Evolutionary conservation across 2,888 invertebrate species (phyloP).

Genomic region (Orthosia incerta): DNA sequence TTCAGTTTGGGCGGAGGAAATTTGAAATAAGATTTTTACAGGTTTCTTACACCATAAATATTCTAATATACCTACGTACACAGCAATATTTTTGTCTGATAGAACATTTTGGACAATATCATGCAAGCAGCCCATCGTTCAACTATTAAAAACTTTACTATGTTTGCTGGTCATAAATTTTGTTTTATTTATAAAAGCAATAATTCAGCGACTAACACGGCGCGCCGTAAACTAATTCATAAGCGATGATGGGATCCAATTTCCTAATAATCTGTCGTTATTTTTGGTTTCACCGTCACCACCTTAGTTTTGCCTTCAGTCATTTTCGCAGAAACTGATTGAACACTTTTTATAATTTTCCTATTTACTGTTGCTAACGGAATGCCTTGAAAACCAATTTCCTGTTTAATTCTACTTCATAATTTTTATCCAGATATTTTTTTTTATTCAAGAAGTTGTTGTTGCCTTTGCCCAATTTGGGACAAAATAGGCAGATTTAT

Average conservation of each 20-base stretch:
- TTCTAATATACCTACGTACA: background rate
- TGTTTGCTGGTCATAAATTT: slow-evolving; percentile 19
- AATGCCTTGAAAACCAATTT: background rate
- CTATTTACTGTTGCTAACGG: background rate
- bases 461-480: too few relatives aligned
- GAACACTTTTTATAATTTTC: background rate
- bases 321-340: background rate
- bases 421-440: background rate
- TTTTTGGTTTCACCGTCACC: background rate
- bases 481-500: too few relatives aligned
- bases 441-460: background rate
- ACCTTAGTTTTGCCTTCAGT: background rate
- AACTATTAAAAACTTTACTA: slow-evolving; percentile 15
- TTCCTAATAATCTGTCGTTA: slow-evolving; percentile 3
- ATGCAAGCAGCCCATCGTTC: background rate
- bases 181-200: slow-evolving; percentile 32
- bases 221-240: slow-evolving; percentile 2
- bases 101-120: background rate
- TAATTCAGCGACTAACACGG: slow-evolving; percentile 2
- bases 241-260: slow-evolving; percentile 4
- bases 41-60: background rate
- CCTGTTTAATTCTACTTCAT: background rate
- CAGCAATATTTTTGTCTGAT: background rate
- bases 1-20: background rate
- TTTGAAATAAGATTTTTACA: background rate